Base-by-base conservation (phyloP, 2,888 invertebrate species). In the Tholera decimalis region DNA sequence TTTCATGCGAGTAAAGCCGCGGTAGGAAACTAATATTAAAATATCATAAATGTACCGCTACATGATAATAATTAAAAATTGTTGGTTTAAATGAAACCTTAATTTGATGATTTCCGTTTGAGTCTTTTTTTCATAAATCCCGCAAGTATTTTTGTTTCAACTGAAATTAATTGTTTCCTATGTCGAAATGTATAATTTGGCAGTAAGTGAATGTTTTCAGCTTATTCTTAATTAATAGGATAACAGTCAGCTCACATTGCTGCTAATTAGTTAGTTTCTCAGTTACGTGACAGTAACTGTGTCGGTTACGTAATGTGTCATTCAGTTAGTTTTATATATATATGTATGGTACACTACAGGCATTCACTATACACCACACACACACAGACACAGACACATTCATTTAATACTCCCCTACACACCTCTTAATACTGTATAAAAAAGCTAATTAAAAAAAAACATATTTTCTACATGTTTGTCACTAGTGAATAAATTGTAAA, bases 111-210 rank as follows among this genome's bases (percentile, higher is more conserved):
- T 60, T 41, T 24, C 20, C n/a, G n/a, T 22, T 35, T 26, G 2
- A 44, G 22, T 6, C 20, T 28, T 33, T 26, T 39, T 59, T 61
- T 39, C 51, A 65, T 54, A 41, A 73, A 59, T 30, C 28, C 18
- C 26, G n/a, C n/a, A 8, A 37, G 11, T 37, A 51, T 20, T 58
- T 69, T 58, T 62, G 60, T 63, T 59, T 18, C 41, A n/a, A 50
- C 46, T 50, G 47, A 64, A 65, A 60, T 20, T 80, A 82, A 82
- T 80, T 77, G 49, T 82, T 79, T 80, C 80, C 80, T 67, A 53
- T 77, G 79, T 72, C 28, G 74, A 77, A 82, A 80, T 71, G 57
- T 58, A 61, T 60, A 73, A 67, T 68, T 73, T 64, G 60, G 67
- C 41, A 33, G 49, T 24, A 46, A 63, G 79, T 79, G 66, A 73